Evolutionary conservation across 2,797 vertebrate genomes (phyloP).

Genomic region (Falco peregrinus): DNA sequence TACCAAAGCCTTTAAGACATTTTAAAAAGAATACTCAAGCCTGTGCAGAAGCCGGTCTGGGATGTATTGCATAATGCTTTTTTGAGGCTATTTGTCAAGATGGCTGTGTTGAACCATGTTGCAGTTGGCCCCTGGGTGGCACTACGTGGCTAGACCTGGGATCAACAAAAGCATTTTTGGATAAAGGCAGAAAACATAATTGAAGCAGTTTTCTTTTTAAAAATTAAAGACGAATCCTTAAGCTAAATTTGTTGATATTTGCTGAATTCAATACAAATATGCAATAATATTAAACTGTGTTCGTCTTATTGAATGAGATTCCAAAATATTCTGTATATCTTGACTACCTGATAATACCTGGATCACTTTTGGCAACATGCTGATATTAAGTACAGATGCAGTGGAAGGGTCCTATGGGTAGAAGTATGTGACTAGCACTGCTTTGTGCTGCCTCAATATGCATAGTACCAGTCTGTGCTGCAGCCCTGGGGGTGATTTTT

Average conservation of each 20-base stretch:
- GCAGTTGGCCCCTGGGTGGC: slow-evolving; percentile 78
- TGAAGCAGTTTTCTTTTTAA: slow-evolving; percentile 30
- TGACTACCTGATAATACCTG: slow-evolving; percentile 16
- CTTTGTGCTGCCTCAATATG: slow-evolving; percentile 54
- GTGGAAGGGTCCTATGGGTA: slow-evolving; percentile 33
- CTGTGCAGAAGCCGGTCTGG: neutral
- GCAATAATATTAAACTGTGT: neutral
- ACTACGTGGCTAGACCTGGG: slow-evolving; percentile 71
- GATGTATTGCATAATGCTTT: slow-evolving; percentile 34
- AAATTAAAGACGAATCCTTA: neutral
- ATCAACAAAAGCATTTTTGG: slow-evolving; percentile 47
- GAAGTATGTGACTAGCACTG: slow-evolving; percentile 39
- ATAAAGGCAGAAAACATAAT: slow-evolving; percentile 26
- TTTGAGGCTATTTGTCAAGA: slow-evolving; percentile 55
- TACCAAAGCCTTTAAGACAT: neutral
- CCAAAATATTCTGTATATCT: neutral
- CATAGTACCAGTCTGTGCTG: slow-evolving; percentile 48
- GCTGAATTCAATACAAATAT: neutral
- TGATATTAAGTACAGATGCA: neutral
- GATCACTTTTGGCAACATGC: slow-evolving; percentile 44
- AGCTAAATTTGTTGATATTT: slow-evolving; percentile 40
- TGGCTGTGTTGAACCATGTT: slow-evolving; percentile 53
- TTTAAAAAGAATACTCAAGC: slow-evolving; percentile 4
- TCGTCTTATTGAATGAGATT: neutral
- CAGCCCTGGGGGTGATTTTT: slow-evolving; percentile 73